A percentile compares a stretch with the other conserved stretches of the same genome.
These are phyloP conservation scores for Aspidiotus destructor DNA, from an alignment of 2,888 invertebrate genomes.

Conservation along the genomic window DNA sequence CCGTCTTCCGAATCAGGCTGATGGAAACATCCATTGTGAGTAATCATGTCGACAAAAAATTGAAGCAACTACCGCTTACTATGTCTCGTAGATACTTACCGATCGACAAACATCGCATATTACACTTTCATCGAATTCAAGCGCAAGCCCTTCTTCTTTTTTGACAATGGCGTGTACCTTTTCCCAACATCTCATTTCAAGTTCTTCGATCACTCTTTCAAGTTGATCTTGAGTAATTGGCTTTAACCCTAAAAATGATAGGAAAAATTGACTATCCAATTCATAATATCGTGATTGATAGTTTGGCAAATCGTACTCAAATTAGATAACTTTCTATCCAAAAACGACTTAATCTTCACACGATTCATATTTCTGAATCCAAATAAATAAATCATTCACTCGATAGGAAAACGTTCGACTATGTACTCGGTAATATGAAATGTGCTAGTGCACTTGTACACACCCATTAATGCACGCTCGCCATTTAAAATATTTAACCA, in stretches of 20 bases:
- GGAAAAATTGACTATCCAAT: not conserved
- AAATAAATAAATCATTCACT: no score
- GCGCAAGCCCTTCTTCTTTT: conserved; percentile 85
- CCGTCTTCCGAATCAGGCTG: conserved; percentile 92
- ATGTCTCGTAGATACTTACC: conserved; percentile 44
- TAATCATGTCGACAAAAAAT: not conserved
- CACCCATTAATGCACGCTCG: conserved; percentile 62
- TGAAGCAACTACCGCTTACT: not conserved
- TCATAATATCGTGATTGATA: no score
- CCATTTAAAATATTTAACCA: conserved; percentile 82
- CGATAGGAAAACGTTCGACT: no score
- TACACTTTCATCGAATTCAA: conserved; percentile 96
- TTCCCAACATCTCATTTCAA: conserved; percentile 88
- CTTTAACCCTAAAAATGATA: conserved; percentile 45
- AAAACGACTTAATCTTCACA: no score
- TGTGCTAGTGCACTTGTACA: conserved; percentile 22
- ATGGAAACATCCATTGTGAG: conserved; percentile 35
- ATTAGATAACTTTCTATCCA: no score
- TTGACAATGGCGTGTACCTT: conserved; percentile 84
- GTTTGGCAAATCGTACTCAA: not conserved
- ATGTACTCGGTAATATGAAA: no score
- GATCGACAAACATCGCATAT: conserved; percentile 98
- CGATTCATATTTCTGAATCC: no score
- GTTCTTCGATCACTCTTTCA: conserved; percentile 81
- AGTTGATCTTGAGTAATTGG: conserved; percentile 76